Evolutionary conservation across 2,888 invertebrate genomes (phyloP).

Genomic region (Euphydryas editha): DNA sequence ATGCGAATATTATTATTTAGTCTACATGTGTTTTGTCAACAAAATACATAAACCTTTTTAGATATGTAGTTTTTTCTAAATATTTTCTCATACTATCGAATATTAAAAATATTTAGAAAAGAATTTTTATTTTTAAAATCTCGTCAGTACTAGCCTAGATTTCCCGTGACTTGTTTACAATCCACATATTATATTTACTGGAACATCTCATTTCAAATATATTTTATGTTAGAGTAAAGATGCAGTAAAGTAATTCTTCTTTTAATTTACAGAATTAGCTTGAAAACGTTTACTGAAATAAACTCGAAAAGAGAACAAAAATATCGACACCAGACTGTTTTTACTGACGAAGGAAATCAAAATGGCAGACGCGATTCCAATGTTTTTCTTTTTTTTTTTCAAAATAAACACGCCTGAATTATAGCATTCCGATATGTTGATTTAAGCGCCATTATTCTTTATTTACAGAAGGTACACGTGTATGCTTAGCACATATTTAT

Average conservation of each 20-base stretch:
- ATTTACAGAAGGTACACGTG: constrained; percentile 5
- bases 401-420: constrained; percentile 30
- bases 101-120: too few relatives aligned
- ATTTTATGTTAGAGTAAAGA: not conserved
- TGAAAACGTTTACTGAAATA: not conserved
- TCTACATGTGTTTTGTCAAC: too few relatives aligned
- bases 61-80: too few relatives aligned
- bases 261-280: not conserved
- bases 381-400: constrained; percentile 20
- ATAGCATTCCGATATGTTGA: constrained; percentile 28
- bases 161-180: too few relatives aligned
- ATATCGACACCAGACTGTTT: not conserved
- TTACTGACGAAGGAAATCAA: constrained; percentile 6
- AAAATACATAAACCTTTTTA: too few relatives aligned
- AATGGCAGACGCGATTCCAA: not conserved
- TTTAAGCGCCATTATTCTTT: constrained; percentile 10
- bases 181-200: too few relatives aligned
- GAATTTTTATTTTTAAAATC: too few relatives aligned
- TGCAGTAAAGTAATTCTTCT: not conserved
- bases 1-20: too few relatives aligned
- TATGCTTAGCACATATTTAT: not conserved
- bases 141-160: too few relatives aligned
- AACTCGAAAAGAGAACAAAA: not conserved
- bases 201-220: too few relatives aligned
- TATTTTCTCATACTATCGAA: too few relatives aligned